Evolutionary conservation across 2,888 invertebrate species (phyloP).

Genomic region (Anoncus sp.): DNA sequence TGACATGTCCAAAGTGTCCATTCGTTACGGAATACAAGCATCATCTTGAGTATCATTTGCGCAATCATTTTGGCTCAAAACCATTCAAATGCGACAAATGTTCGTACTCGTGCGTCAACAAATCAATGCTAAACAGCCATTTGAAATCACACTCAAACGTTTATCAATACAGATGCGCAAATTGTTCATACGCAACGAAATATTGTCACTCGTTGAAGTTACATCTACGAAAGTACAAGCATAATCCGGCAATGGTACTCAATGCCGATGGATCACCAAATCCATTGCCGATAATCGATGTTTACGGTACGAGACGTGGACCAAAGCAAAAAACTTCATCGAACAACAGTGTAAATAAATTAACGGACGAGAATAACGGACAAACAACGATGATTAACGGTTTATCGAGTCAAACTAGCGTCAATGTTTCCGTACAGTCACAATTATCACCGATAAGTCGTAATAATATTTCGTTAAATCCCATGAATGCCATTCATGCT

Average conservation of each 20-base stretch:
- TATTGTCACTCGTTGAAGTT: slow-evolving; percentile 99
- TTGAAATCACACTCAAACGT: slow-evolving; percentile 97
- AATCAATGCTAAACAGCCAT: slow-evolving; percentile 99
- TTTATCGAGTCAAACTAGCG: slow-evolving; percentile 11
- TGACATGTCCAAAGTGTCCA: slow-evolving; percentile 96
- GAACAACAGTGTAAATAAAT: background rate
- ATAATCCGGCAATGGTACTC: slow-evolving; percentile 95
- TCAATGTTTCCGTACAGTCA: slow-evolving; percentile 52
- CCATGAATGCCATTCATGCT: slow-evolving; percentile 49
- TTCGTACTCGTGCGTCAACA: slow-evolving; percentile 96
- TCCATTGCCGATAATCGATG: slow-evolving; percentile 94
- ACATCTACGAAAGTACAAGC: slow-evolving; percentile 96
- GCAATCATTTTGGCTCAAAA: slow-evolving; percentile 97
- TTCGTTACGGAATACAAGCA: slow-evolving; percentile 99
- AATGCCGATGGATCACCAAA: slow-evolving; percentile 96
- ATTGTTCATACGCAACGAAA: slow-evolving; percentile 98
- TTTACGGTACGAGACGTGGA: slow-evolving; percentile 95
- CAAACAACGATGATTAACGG: slow-evolving; percentile 18
- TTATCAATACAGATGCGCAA: slow-evolving; percentile 96
- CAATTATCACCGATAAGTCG: slow-evolving; percentile 63
- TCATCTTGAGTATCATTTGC: slow-evolving; percentile 98
- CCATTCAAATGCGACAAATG: slow-evolving; percentile 97
- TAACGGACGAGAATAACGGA: slow-evolving; percentile 23
- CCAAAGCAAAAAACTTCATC: slow-evolving; percentile 87
- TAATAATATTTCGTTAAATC: slow-evolving; percentile 50